Evolutionary conservation across 1,140 invertebrate species (phyloP).

Genomic region (Drosophila albomicans): DNA sequence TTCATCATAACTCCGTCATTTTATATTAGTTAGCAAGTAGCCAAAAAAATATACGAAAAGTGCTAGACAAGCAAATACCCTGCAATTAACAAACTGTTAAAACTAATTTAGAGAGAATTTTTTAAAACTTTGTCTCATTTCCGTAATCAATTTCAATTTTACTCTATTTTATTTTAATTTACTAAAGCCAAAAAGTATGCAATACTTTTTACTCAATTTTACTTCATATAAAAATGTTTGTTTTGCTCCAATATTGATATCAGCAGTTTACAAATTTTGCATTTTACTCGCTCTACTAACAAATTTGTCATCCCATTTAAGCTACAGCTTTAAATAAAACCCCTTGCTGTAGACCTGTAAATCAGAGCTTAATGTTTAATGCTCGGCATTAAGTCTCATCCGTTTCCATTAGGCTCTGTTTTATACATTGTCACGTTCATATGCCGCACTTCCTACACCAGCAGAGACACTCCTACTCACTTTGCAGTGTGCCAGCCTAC

Average conservation of each 20-base stretch:
- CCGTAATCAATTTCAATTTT: background rate
- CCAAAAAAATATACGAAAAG: too few species aligned
- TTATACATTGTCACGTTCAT: slow-evolving; percentile 34
- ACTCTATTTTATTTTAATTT: background rate
- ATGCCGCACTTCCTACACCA: slow-evolving; percentile 9
- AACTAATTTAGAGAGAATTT: too few species aligned
- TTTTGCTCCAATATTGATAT: background rate
- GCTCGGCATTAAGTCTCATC: background rate
- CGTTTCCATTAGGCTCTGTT: slow-evolving; percentile 25
- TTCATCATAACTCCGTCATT: too few species aligned
- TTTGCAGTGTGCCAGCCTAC: background rate
- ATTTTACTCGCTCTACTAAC: background rate
- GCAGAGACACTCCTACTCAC: background rate
- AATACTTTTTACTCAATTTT: background rate
- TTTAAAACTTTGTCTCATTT: too few species aligned
- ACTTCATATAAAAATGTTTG: background rate
- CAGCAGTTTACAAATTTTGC: background rate
- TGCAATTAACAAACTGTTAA: too few species aligned
- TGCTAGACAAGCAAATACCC: too few species aligned
- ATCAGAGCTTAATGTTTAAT: slow-evolving; percentile 24
- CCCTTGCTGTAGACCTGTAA: slow-evolving; percentile 16
- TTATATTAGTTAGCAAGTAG: too few species aligned
- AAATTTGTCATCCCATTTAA: background rate
- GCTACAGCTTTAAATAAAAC: background rate
- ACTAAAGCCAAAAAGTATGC: background rate